Evolutionary conservation across 2,888 invertebrate genomes (phyloP).

Genomic region (Tipula unca): DNA sequence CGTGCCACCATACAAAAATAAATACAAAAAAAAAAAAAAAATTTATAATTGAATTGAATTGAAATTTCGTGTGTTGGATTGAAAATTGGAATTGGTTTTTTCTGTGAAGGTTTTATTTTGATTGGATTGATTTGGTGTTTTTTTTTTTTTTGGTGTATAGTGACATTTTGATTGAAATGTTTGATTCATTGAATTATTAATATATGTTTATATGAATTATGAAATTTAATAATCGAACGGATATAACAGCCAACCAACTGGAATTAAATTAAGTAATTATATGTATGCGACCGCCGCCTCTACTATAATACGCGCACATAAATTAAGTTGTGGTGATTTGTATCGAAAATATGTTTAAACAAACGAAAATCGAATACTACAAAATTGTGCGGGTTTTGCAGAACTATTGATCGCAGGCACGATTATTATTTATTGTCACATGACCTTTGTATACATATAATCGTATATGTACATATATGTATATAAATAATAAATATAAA

Average conservation of each 20-base stretch:
- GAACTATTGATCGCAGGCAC: neutral
- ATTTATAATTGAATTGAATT: neutral
- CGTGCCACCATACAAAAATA: neutral
- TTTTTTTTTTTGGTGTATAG: neutral
- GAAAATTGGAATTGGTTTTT: neutral
- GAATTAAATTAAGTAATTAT: slow-evolving; percentile 1
- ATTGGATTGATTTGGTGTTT: neutral
- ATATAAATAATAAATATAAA: too few species aligned
- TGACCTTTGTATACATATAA: neutral
- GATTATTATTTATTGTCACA: neutral
- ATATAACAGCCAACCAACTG: neutral
- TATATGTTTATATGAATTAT: neutral
- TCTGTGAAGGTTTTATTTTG: neutral
- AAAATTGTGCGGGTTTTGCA: neutral
- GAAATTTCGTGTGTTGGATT: slow-evolving; percentile 8
- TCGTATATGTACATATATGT: too few species aligned
- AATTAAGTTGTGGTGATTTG: neutral
- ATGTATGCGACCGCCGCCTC: too few species aligned
- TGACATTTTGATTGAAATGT: slow-evolving; percentile 14
- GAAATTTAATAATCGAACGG: neutral
- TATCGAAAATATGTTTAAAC: neutral
- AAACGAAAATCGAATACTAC: neutral
- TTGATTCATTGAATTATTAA: neutral
- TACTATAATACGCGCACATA: neutral
- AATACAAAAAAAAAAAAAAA: neutral